Evolutionary conservation across 2,888 invertebrate species (phyloP), one percentile per base, ranked within the genome.

Genomic region (Drosophila setosimentum): DNA sequence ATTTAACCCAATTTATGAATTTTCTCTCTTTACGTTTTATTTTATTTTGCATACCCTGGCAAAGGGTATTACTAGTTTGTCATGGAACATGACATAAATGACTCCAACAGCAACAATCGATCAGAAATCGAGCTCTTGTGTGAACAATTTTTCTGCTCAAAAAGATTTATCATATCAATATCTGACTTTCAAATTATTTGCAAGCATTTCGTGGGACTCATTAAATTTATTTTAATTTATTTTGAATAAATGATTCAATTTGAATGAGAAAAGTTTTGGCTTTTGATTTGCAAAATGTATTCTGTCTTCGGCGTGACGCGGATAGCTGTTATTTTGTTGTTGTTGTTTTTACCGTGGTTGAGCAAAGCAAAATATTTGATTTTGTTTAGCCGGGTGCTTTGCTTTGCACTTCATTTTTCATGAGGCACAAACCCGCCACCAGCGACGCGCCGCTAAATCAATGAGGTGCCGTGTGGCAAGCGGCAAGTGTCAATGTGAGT

Each of bases 1-100:
- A 91, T 80, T 91, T 87, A 86, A 90, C 89, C 84, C 91, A 91
- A 91, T 91, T 91, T 90, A 91, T 90, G 85, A 84, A 88, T 82
- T 77, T 79, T 53, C 57, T 71, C 57, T 48, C 45, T 45, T 61
- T 40, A 40, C 59, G 40, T 68, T 55, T 58, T 58, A 35, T 61
- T 51, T 53, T 55, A 7, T 77, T 67, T 37, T 16, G 1, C n/a
- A 57, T 32, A 32, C 57, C 21, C 42, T 42, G 16, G 11, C 10
- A 3, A 30, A 42, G 21, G 0, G 0, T 21, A 42, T 57, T 21
- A 16, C 10, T 3, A 30, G 2, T 42, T 42, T 16, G 0, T 29
- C 2, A 33, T 18, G 16, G 4, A 10, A 11, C 16, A 2, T 16
- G 40, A n/a, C n/a, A 2, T n/a, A 40, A 11, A 40, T 21, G 2